Evolutionary conservation across 2,888 invertebrate genomes (phyloP).

Genomic region (Acrobasis suavella): DNA sequence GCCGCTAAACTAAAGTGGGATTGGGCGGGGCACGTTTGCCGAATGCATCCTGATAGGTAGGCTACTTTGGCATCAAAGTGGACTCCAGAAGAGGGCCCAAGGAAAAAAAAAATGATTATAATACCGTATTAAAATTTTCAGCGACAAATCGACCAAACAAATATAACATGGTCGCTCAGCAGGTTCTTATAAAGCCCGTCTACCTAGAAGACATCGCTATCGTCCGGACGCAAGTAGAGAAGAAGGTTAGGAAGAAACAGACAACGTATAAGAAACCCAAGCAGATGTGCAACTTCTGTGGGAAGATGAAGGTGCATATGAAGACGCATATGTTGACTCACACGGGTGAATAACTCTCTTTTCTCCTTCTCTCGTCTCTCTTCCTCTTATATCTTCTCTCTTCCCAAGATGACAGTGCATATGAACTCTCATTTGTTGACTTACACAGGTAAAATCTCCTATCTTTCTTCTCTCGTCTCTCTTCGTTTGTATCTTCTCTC

Average conservation of each 20-base stretch:
- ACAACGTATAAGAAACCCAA: conserved; percentile 25
- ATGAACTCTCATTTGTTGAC: too few relatives aligned
- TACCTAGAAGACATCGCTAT: conserved; percentile 46
- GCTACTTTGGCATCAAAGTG: too few relatives aligned
- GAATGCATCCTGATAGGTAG: too few relatives aligned
- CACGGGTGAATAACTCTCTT: conserved; percentile 23
- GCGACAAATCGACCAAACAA: conserved; percentile 13
- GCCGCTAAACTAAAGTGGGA: too few relatives aligned
- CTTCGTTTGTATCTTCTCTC: too few relatives aligned
- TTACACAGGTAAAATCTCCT: conserved; percentile 35
- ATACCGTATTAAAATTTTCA: conserved; percentile 13
- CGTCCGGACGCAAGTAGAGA: conserved; percentile 26
- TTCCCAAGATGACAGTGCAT: too few relatives aligned
- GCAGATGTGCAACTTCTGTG: conserved; percentile 58
- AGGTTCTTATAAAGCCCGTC: conserved; percentile 49
- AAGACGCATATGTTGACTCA: conserved; percentile 50
- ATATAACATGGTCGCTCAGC: conserved; percentile 2
- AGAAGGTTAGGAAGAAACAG: conserved; percentile 24
- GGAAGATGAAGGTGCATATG: conserved; percentile 44
- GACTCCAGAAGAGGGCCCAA: too few relatives aligned
- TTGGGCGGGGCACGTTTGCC: too few relatives aligned
- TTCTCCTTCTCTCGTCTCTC: too few relatives aligned
- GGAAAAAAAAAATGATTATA: too few relatives aligned
- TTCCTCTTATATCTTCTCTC: too few relatives aligned
- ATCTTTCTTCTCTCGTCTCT: too few relatives aligned